A percentile compares a stretch with the other conserved stretches of the same genome.
These are phyloP conservation scores for Cyrtorhinus lividipennis DNA, from an alignment of 1,140 invertebrate species.

Conservation along the genomic window DNA sequence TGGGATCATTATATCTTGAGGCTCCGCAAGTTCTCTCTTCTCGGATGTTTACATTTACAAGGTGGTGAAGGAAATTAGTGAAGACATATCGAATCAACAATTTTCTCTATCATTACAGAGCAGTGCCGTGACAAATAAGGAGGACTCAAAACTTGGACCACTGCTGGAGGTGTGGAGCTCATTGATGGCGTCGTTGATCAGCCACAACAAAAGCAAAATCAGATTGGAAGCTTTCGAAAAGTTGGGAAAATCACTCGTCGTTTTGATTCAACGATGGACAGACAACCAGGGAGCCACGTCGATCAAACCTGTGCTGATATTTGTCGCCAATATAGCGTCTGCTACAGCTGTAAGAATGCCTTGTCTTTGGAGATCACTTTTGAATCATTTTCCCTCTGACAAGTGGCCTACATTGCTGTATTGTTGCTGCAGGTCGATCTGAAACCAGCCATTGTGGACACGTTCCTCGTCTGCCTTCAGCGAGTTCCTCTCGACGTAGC, in stretches of 20 bases:
- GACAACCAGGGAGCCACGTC: neutral
- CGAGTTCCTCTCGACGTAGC: neutral
- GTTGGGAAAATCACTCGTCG: neutral
- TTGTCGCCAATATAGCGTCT: neutral
- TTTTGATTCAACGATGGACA: neutral
- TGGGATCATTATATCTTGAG: too few species aligned
- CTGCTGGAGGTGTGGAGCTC: neutral
- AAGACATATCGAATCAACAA: too few species aligned
- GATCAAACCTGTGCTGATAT: conserved; percentile 3
- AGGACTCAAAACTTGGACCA: neutral
- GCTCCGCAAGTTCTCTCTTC: too few species aligned
- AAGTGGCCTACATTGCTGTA: too few species aligned
- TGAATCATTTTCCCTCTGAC: too few species aligned
- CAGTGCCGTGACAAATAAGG: neutral
- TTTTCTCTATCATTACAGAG: too few species aligned
- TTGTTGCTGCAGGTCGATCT: neutral
- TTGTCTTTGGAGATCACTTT: neutral
- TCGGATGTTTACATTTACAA: too few species aligned
- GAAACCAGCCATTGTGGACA: conserved; percentile 8
- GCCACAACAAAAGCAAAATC: neutral
- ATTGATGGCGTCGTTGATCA: neutral
- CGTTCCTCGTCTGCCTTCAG: neutral
- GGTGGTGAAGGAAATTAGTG: too few species aligned
- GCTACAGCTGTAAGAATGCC: neutral
- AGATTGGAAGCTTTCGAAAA: neutral